phyloP scores from a whole-genome alignment of 2,797 vertebrate genomes.

The Anolis apletophallus region DNA sequence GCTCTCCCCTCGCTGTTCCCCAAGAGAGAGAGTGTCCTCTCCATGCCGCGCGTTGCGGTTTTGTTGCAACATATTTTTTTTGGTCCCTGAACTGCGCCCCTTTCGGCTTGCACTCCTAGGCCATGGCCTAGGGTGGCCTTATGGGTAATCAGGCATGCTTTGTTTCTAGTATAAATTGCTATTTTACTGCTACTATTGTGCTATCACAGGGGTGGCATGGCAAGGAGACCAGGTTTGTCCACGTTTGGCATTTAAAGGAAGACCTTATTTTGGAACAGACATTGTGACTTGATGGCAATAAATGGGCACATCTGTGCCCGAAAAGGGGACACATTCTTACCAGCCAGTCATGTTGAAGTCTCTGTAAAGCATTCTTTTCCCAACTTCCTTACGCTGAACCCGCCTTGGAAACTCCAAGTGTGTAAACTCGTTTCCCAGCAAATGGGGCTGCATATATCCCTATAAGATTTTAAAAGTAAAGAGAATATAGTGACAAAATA shows the following conservation, averaged over 20 bases:
- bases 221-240: too few relatives aligned
- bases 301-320: neutral
- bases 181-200: too few relatives aligned
- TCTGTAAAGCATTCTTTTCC: constrained; percentile 96
- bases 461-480: constrained; percentile 66
- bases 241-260: neutral
- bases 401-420: constrained; percentile 97
- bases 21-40: too few relatives aligned
- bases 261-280: neutral
- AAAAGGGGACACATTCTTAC: constrained; percentile 77
- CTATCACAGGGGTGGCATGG: too few relatives aligned
- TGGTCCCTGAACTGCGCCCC: too few relatives aligned
- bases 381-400: constrained; percentile 95
- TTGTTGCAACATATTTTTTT: too few relatives aligned
- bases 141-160: too few relatives aligned
- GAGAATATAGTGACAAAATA: constrained; percentile 11
- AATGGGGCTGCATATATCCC: constrained; percentile 97
- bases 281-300: neutral
- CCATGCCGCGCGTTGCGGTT: too few relatives aligned
- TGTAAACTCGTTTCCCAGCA: constrained; percentile 98
- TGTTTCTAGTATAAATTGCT: too few relatives aligned
- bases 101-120: too few relatives aligned
- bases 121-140: too few relatives aligned
- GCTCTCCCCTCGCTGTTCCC: too few relatives aligned
- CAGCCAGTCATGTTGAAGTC: constrained; percentile 99